These are phyloP conservation scores for Caenorhabditis brenneri DNA, from an alignment of 1,140 invertebrate genomes.

Conservation along the genomic window DNA sequence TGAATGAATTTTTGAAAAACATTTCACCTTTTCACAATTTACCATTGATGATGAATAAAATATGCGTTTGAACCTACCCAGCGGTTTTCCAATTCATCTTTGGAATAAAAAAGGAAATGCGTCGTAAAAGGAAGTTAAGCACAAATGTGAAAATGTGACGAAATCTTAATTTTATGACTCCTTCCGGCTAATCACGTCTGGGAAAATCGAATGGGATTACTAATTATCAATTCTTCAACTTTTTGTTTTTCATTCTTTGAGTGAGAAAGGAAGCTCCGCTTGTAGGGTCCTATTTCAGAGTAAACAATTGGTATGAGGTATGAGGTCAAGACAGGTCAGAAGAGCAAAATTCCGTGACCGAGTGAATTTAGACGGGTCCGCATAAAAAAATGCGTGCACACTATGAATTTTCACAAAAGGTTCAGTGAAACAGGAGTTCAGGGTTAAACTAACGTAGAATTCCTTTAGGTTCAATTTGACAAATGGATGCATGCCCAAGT, in stretches of 20 bases:
- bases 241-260: not conserved
- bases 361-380: not conserved
- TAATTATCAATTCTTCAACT: not conserved
- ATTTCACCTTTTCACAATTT: too few species aligned
- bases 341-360: not conserved
- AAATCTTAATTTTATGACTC: not conserved
- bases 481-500: not conserved
- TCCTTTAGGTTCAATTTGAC: conserved; percentile 29
- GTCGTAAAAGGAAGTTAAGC: not conserved
- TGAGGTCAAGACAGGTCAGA: not conserved
- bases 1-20: too few species aligned
- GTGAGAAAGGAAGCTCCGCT: not conserved
- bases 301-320: not conserved
- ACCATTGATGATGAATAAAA: too few species aligned
- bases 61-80: not conserved
- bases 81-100: not conserved
- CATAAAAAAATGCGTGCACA: not conserved
- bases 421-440: conserved; percentile 9
- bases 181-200: not conserved
- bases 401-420: not conserved
- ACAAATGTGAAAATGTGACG: not conserved
- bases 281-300: not conserved
- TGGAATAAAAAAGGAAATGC: not conserved
- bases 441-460: not conserved
- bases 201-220: not conserved